Base-by-base conservation (phyloP, 2,888 invertebrate species). In the Acleris holmiana region DNA sequence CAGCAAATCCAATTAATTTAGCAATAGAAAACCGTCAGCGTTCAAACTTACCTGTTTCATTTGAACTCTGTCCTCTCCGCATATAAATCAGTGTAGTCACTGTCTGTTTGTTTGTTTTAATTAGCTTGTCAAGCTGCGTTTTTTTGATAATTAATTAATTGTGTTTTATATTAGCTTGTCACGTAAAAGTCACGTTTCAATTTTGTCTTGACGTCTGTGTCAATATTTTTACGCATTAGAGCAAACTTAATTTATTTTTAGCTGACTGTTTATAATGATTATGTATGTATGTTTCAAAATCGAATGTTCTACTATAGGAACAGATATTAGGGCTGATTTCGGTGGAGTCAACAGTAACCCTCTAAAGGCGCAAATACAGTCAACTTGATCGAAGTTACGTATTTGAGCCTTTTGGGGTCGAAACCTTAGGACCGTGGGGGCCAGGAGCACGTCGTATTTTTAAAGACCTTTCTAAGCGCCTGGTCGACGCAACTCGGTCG, bases 41-140 rank as follows among this genome's bases (percentile, higher is more conserved):
- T 29, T 44, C 17, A 13, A 25, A 10, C 50, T 19, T 29, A 49
- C 51, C n/a, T 25, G 47, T 54, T 67, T 62, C 29, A 64, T 51
- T 69, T 74, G 69, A 77, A 71, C 72, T 68, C 69, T 75, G 71
- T 58, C 56, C 66, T 58, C 49, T 46, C 7, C 68, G 49, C 71
- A 64, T 73, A 76, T 76, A 75, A 80, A 80, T 82, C 77, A 79
- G 75, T 62, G 68, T 68, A 73, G 70, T 64, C 63, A 73, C 49
- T 21, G 69, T 69, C 66, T 72, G 73, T 78, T 75, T 75, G 72
- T 75, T 73, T 35, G 76, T 82, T 80, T 79, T 84, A 84, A 84
- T 84, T 84, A 82, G 73, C 79, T 78, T 84, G 83, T 84, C 83
- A 81, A 74, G 71, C 75, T 78, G 64, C 75, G 76, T 74, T 57